Conservation (phyloP, 2,888 invertebrate species). For the Plemyria rubiginata region DNA sequence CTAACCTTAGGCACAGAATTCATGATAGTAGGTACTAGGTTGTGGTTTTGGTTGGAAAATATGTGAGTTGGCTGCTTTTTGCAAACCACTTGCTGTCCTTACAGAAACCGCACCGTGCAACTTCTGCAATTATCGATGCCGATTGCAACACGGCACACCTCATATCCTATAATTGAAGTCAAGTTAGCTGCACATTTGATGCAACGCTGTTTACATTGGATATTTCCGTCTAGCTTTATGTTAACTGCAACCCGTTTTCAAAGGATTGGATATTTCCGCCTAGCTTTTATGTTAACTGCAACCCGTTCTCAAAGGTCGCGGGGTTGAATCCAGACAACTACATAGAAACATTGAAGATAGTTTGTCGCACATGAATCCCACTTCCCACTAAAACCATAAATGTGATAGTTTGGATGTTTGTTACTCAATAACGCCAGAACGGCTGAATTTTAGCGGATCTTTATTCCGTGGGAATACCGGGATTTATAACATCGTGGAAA, state of each 20-base stretch:
- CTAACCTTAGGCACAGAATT: too few species aligned
- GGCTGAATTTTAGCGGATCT: too few species aligned
- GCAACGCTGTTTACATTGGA: conserved; percentile 16
- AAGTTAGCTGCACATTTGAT: conserved; percentile 10
- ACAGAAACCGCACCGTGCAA: conserved; percentile 26
- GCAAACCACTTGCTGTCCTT: conserved; percentile 9
- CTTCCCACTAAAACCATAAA: too few species aligned
- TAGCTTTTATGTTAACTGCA: background rate
- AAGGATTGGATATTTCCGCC: background rate
- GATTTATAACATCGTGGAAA: too few species aligned
- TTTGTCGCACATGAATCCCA: too few species aligned
- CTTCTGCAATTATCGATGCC: conserved; percentile 30
- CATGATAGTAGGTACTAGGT: too few species aligned
- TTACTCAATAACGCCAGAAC: too few species aligned
- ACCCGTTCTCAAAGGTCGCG: background rate
- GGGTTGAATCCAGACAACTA: too few species aligned
- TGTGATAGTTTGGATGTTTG: too few species aligned
- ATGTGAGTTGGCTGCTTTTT: background rate
- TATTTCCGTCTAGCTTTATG: conserved; percentile 7
- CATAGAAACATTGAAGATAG: too few species aligned
- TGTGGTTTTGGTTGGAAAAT: background rate
- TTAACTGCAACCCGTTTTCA: background rate
- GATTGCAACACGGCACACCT: conserved; percentile 29
- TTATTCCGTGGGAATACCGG: too few species aligned
- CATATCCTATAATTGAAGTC: conserved; percentile 21